Conservation (phyloP, 2,888 invertebrate genomes). For the Leptura quadrifasciata region DNA sequence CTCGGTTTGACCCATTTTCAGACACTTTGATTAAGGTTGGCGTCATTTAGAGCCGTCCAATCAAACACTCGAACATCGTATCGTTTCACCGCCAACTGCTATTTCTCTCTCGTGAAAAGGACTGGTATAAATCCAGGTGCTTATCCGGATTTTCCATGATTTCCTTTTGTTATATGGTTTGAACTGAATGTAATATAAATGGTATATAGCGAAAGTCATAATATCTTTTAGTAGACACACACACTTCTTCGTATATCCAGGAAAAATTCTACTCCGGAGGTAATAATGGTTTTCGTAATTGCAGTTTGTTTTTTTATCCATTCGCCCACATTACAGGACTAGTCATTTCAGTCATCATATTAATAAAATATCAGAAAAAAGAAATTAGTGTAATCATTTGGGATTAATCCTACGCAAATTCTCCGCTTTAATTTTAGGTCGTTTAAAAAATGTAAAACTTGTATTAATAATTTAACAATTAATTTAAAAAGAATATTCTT, state of each 20-base stretch:
- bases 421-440: background rate
- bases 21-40: conserved; percentile 37
- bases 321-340: background rate
- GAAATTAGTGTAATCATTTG: background rate
- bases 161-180: conserved; percentile 34
- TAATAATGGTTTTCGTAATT: background rate
- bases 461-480: no score
- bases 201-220: conserved; percentile 24
- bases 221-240: conserved; percentile 18
- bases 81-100: conserved; percentile 39
- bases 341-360: background rate
- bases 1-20: conserved; percentile 32
- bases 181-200: conserved; percentile 27
- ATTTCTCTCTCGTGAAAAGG: conserved; percentile 38
- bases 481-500: no score
- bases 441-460: background rate
- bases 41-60: conserved; percentile 31
- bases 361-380: background rate
- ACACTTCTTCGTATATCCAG: background rate
- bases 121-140: conserved; percentile 42
- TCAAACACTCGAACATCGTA: conserved; percentile 38
- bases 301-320: background rate
- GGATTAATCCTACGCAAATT: background rate
- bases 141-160: conserved; percentile 42
- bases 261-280: background rate